Conservation (phyloP, 2,888 invertebrate genomes). For the Cecidostiba fungosa region DNA sequence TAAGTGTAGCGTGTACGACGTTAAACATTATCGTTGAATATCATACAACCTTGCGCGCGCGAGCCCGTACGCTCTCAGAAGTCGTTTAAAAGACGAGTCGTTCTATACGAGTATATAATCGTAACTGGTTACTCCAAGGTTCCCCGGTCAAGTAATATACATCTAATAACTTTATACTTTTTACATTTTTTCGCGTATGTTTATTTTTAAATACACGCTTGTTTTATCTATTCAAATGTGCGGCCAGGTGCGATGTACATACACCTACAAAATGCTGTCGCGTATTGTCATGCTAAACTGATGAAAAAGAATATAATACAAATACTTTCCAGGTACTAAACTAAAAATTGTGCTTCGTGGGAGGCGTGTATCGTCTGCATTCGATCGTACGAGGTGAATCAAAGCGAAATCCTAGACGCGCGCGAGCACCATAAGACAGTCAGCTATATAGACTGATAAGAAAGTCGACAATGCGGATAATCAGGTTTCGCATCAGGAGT, state of each 20-base stretch:
- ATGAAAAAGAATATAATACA: no score
- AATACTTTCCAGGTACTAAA: not conserved
- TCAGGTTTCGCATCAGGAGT: conserved; percentile 26
- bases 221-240: not conserved
- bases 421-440: not conserved
- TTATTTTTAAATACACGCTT: not conserved
- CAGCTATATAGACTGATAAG: conserved; percentile 29
- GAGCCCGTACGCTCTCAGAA: not conserved
- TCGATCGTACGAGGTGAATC: not conserved
- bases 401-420: not conserved
- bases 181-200: not conserved
- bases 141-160: not conserved
- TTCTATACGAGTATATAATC: not conserved
- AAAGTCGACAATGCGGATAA: conserved; percentile 44
- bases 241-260: no score
- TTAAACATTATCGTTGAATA: conserved; percentile 14
- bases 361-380: not conserved
- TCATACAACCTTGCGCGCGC: not conserved
- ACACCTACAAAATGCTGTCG: no score
- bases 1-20: not conserved
- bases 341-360: not conserved
- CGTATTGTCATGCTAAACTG: no score
- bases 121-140: not conserved
- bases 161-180: not conserved
- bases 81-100: not conserved